Evolutionary conservation across 2,113 vertebrate species (phyloP).

Genomic region (Rhegmatorhina hoffmannsi): DNA sequence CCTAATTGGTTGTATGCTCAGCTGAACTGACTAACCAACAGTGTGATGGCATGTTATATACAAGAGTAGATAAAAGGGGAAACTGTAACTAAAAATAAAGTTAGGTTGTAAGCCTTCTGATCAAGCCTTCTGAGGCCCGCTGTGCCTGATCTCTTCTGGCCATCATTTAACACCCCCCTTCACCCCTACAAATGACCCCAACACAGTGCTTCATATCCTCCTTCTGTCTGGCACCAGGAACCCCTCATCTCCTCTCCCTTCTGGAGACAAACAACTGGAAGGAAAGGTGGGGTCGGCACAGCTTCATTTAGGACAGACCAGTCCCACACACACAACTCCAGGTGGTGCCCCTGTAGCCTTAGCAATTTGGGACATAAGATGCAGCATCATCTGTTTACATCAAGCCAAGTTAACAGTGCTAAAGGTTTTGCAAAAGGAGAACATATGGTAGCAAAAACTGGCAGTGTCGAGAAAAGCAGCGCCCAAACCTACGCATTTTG

Average conservation of each 20-base stretch:
- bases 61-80: no score
- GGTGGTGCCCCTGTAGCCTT: background rate
- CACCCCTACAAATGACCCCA: no score
- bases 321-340: fast-evolving
- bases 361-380: background rate
- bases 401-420: constrained; percentile 3
- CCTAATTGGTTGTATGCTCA: no score
- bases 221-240: background rate
- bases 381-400: constrained; percentile 44
- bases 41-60: no score
- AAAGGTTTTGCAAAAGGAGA: constrained; percentile 52
- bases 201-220: background rate
- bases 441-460: constrained; percentile 54
- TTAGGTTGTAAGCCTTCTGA: no score
- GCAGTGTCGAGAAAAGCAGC: background rate
- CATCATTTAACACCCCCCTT: no score
- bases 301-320: background rate
- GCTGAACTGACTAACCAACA: no score
- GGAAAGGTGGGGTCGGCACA: background rate
- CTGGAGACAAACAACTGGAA: background rate
- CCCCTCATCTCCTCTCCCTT: background rate
- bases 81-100: no score
- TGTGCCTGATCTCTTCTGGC: no score
- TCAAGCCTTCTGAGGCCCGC: no score
- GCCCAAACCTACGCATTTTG: background rate